Percentiles rank a stretch among this genome's conserved stretches.
phyloP scores from a whole-genome alignment of 2,797 vertebrate genomes.

The Sphenopsis melanotis region DNA sequence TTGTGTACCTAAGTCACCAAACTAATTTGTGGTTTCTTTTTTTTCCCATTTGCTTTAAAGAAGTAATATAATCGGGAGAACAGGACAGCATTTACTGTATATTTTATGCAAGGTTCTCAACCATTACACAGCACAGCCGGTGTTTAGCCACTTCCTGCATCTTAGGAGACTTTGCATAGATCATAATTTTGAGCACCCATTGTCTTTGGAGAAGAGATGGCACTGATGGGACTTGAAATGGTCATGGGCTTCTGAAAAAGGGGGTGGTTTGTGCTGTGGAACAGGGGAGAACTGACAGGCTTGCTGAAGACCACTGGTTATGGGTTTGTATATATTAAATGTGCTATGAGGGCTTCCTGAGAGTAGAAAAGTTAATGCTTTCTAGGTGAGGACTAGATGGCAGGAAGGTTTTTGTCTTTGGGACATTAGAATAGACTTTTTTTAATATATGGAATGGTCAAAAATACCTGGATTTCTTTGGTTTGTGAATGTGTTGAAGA shows the following conservation, averaged over 20 bases:
- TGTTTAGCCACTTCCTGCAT: background rate
- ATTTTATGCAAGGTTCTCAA: background rate
- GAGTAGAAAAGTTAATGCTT: background rate
- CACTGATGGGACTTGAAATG: background rate
- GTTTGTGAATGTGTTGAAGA: no score
- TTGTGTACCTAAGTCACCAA: background rate
- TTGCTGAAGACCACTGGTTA: background rate
- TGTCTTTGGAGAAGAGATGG: background rate
- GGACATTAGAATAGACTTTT: background rate
- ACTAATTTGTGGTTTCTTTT: background rate
- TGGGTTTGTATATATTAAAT: background rate
- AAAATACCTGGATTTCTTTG: background rate
- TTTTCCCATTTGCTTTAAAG: background rate
- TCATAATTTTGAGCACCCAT: background rate
- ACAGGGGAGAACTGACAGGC: background rate
- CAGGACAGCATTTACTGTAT: background rate
- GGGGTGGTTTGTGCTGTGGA: background rate
- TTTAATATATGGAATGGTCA: background rate
- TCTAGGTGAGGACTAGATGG: background rate
- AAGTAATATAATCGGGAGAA: background rate
- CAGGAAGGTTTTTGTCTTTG: background rate
- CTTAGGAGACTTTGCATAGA: background rate
- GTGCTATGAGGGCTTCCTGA: background rate
- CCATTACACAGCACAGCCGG: background rate
- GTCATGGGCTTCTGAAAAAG: background rate